These are phyloP conservation scores for Mystacornis crossleyi DNA, from an alignment of 2,113 vertebrate species.

Conservation along the genomic window DNA sequence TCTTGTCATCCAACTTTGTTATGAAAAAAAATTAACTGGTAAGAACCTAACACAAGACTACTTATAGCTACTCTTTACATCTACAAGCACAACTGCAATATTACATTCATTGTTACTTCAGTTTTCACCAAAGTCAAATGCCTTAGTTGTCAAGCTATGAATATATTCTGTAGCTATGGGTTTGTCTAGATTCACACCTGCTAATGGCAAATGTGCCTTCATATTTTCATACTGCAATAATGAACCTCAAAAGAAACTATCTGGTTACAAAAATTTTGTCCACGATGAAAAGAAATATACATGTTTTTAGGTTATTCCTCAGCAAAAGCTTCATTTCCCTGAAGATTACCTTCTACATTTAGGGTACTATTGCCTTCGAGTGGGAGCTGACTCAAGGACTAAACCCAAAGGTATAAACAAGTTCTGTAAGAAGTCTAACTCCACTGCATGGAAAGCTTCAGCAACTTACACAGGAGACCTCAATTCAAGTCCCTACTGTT, in stretches of 20 bases:
- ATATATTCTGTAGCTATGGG: not conserved
- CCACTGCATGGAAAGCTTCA: not conserved
- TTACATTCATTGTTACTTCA: not conserved
- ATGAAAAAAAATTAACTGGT: not conserved
- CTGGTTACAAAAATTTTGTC: not conserved
- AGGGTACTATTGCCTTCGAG: not conserved
- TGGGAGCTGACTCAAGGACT: not conserved
- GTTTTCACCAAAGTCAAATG: not conserved
- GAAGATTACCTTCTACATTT: not conserved
- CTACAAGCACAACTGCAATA: not conserved
- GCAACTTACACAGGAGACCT: not conserved
- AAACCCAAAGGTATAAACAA: not conserved
- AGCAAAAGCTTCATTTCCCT: not conserved
- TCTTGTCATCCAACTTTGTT: not conserved
- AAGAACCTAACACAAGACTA: not conserved
- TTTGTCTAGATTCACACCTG: not conserved
- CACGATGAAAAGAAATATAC: not conserved
- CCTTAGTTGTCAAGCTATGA: not conserved
- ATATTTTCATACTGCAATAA: not conserved
- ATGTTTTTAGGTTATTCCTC: not conserved
- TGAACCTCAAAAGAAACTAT: not conserved
- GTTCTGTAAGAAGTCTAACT: not conserved
- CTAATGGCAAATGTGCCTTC: not conserved
- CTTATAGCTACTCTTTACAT: not conserved
- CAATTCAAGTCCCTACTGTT: not conserved